Base-by-base conservation (phyloP, 2,113 vertebrate species). In the Tylochromis polylepis region DNA sequence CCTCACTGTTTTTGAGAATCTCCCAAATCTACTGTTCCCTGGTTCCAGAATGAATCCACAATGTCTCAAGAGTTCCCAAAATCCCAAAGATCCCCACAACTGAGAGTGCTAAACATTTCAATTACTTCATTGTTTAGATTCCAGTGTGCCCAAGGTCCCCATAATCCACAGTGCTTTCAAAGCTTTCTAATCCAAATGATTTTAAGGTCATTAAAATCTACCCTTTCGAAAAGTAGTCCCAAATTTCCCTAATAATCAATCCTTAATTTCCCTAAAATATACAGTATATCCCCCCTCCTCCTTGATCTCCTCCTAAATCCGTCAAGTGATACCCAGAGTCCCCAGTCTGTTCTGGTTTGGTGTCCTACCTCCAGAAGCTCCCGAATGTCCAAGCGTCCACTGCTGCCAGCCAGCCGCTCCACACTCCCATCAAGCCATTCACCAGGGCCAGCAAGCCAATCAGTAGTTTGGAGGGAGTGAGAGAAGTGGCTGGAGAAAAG, bases 351-450 rank as follows among this genome's bases (percentile, higher is more conserved):
- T 29, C 38, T n/a, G 36, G 51, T n/a, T 34, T 11, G 5, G 2
- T 41, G 24, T 72, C 22, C 5, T 92, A 95, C 94, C 93, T 95
- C 93, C 98, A 98, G 87, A 99, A 99, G 88, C 91, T 97, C 16
- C 97, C 97, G 11, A 97, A 99, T 4, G 98, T 99, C 86, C 97
- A 95, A 1, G 96, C 95, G 6, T 99, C 98, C 82, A 98, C 95
- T 0, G 94, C 92, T 1, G 97, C 98, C 94, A 99, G 81, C 55
- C 97, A 94, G 1, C 96, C 97, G 0, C 97, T 97, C 94, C 97
- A 96, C 22, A 97, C 90, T 20, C 98, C 98, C 96, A 95, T 97
- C 83, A 98, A 94, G 31, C 95, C 91, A 87, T 99, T 98, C 81
- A 96, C 97, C 62, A 95, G 65, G 1, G 98, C 97, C 38, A 99